A percentile compares a stretch with the other conserved stretches of the same genome.
phyloP scores from a whole-genome alignment of 2,888 invertebrate species.

The Drosophila tripunctata region DNA sequence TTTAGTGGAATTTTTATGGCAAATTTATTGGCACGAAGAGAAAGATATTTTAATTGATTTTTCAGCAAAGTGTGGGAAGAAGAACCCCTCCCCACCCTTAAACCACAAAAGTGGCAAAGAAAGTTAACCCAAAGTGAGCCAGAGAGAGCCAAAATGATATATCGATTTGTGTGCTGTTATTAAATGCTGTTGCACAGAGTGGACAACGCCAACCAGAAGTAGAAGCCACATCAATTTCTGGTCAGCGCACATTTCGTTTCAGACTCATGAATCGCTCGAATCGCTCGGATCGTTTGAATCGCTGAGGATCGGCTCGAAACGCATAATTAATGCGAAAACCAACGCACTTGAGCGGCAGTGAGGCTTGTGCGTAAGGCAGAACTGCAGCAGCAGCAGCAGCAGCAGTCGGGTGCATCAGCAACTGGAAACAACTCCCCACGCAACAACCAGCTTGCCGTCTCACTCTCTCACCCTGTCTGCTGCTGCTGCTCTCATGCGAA shows the following conservation, averaged over 20 bases:
- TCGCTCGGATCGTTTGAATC: slow-evolving; percentile 41
- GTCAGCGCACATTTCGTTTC: slow-evolving; percentile 57
- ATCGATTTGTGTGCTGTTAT: slow-evolving; percentile 77
- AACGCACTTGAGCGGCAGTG: slow-evolving; percentile 72
- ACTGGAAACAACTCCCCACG: slow-evolving; percentile 75
- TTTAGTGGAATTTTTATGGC: slow-evolving; percentile 78
- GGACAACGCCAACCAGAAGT: slow-evolving; percentile 62
- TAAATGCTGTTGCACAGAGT: slow-evolving; percentile 68
- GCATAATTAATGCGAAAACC: slow-evolving; percentile 80
- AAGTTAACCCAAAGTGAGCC: slow-evolving; percentile 73
- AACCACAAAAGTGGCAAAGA: slow-evolving; percentile 42
- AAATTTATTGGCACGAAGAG: slow-evolving; percentile 67
- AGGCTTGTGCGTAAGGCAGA: slow-evolving; percentile 68
- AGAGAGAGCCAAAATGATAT: slow-evolving; percentile 69
- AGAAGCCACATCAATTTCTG: slow-evolving; percentile 77
- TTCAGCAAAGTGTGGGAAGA: slow-evolving; percentile 73
- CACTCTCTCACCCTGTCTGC: neutral
- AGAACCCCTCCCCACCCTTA: slow-evolving; percentile 2
- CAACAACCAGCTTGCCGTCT: slow-evolving; percentile 44
- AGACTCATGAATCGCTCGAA: slow-evolving; percentile 43
- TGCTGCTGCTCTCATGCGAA: slow-evolving; percentile 18
- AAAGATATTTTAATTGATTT: slow-evolving; percentile 78
- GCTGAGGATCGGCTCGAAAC: slow-evolving; percentile 54
- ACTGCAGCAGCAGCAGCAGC: slow-evolving; percentile 38
- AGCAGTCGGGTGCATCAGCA: slow-evolving; percentile 51